Base-by-base conservation (phyloP, 2,888 invertebrate species). In the Hermaeophaga mercurialis region DNA sequence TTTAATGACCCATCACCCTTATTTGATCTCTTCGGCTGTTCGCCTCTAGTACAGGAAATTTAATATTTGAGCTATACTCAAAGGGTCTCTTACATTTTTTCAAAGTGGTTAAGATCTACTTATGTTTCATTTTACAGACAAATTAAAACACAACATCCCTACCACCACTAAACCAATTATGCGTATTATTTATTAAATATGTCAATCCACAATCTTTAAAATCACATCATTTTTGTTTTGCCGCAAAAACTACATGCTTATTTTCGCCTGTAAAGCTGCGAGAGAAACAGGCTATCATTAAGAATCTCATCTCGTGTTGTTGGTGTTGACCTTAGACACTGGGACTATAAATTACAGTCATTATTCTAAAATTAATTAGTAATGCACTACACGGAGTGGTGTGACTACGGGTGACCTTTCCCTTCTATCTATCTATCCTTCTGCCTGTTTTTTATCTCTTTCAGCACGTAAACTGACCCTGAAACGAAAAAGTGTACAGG, bases 371-470 rank as follows among this genome's bases (percentile, higher is more conserved):
- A 56, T 39, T 50, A 50, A 56, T 50, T 45, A 31, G 22, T 38
- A 33, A 56, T 50, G 39, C 31, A 45, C 33, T 52, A 52, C 45
- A 15, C 36, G 18, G 28, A 56, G 50, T 49, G 56, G 56, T 50
- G 56, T 45, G 45, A 34, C 44, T 49, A 18, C 38, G 28, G 38
- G 19, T 45, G 56, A 56, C 56, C 56, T 56, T 45, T 50, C 34
- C 49, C 19, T 31, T 26, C 22, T 4, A 4, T 11, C 19, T 33
- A 19, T 52, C 43, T 12, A 24, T 43, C 43, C 26, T 12, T 24
- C 41, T 28, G 28, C 26, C n/a, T 39, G 11, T 28, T 31, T 31
- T 24, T n/a, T 38, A 18, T 14, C 52, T 24, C 22, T 24, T 43
- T 43, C 24, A 43, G 34, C 33, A 17, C 34, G 52, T 52, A 52